Base-by-base conservation (phyloP, 23 tunicate species). In the Phallusia fumigata region DNA sequence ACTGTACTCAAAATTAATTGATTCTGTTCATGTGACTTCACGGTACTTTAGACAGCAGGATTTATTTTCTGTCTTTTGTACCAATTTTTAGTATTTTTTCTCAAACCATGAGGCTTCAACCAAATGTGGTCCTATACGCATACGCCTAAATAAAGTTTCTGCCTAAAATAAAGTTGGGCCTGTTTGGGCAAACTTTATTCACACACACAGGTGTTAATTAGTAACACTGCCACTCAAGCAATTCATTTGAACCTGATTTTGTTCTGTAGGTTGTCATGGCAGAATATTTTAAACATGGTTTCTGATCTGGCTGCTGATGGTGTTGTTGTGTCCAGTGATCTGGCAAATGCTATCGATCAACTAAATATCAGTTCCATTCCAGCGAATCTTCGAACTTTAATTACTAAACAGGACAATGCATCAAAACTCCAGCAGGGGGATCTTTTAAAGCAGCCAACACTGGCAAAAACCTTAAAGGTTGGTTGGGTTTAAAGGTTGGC, bases 391-490 rank as follows among this genome's bases (percentile, higher is more conserved):
- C 76, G 49, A 73, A 47, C 30, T 50, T 79, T 86, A 34, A 32
- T 86, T 0, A 74, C 82, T 0, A 86, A 84, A 80, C 33, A 31
- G 0, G 87, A 83, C 73, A 77, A 81, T 80, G 30, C 16, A 11
- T 40, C 88, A 16, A 79, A 73, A 33, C 65, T 87, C 75, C 49
- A 34, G 24, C 73, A 75, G 0, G 86, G 90, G 49, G 97, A 92
- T 77, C 32, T 76, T 19, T 65, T 87, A 26, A 76, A 49, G 47
- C 89, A 86, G 34, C 88, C 91, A 1, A 35, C 31, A 18, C 87
- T 92, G 24, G 88, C 97, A 33, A 32, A 84, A 18, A 79, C 91
- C 18, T 75, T 92, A 28, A 36, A 77, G 83, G 97, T 92, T 6
- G 69, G 26, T 58, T 58, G 28, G 15, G 58, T 18, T 15, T 51